Percentiles rank a stretch among this genome's conserved stretches.
These are phyloP conservation scores for Otocyon megalotis DNA, from an alignment of 2,113 vertebrate species.

Conservation along the genomic window DNA sequence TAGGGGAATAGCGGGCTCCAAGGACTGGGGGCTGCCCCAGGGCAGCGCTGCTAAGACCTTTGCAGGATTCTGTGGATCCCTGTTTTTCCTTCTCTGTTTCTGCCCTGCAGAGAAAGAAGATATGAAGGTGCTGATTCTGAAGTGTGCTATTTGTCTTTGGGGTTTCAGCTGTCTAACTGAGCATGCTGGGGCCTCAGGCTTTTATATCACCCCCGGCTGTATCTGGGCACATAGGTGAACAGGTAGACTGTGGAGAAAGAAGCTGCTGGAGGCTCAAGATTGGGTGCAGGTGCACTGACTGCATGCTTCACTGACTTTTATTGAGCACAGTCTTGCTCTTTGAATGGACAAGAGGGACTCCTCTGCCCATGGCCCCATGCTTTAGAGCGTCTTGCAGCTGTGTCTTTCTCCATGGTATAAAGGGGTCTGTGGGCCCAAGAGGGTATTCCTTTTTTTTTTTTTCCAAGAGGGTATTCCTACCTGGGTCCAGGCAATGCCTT, in stretches of 20 bases:
- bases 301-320: rapidly evolving
- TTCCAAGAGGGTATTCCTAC: neutral
- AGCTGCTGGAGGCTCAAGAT: neutral
- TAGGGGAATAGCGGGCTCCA: neutral
- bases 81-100: neutral
- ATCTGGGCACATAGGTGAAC: neutral
- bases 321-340: neutral
- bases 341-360: neutral
- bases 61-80: neutral
- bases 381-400: neutral
- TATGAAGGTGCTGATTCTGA: neutral
- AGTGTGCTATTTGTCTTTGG: neutral
- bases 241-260: neutral
- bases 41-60: neutral
- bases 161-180: neutral
- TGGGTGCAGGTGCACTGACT: rapidly evolving
- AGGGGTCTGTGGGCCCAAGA: neutral
- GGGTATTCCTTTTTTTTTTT: too few species aligned
- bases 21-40: rapidly evolving
- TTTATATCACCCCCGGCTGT: neutral
- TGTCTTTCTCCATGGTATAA: rapidly evolving
- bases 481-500: neutral
- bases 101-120: neutral
- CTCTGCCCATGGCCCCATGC: rapidly evolving
- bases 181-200: neutral